A percentile compares a stretch with the other conserved stretches of the same genome.
Evolutionary conservation across 2,797 vertebrate species (phyloP).

Genomic region (Micrastur ruficollis): DNA sequence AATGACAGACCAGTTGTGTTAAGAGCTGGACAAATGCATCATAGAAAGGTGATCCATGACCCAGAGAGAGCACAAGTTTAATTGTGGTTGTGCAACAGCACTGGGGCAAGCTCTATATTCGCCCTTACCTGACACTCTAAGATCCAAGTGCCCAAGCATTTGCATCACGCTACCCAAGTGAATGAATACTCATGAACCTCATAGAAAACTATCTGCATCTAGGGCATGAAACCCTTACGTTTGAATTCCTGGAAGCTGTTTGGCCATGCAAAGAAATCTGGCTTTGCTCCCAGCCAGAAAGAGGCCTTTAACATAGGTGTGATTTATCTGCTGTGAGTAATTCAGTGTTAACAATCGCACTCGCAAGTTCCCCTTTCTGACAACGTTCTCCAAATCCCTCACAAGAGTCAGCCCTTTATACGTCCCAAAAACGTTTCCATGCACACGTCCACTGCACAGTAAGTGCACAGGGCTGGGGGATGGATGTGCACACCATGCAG

Average conservation of each 20-base stretch:
- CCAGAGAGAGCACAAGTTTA: not conserved
- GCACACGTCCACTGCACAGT: fast-evolving
- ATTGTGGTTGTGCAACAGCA: not conserved
- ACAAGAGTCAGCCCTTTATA: not conserved
- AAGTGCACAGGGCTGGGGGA: not conserved
- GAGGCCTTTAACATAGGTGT: not conserved
- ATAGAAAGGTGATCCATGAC: not conserved
- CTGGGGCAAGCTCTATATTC: not conserved
- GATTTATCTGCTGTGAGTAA: not conserved
- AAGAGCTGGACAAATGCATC: not conserved
- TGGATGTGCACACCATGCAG: not conserved
- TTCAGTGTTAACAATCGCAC: fast-evolving
- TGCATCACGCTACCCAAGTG: not conserved
- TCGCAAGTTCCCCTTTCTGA: not conserved
- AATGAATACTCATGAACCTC: not conserved
- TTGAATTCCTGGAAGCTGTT: not conserved
- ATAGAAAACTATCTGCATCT: not conserved
- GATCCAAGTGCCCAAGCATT: not conserved
- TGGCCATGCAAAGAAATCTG: not conserved
- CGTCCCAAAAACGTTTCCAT: fast-evolving
- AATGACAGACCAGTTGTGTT: not conserved
- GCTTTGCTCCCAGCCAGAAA: not conserved
- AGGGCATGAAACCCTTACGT: not conserved
- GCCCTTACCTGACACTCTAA: not conserved
- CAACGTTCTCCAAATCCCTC: not conserved